These are phyloP conservation scores for Corynorhinus townsendii DNA, from an alignment of 2,113 vertebrate genomes.

Conservation along the genomic window DNA sequence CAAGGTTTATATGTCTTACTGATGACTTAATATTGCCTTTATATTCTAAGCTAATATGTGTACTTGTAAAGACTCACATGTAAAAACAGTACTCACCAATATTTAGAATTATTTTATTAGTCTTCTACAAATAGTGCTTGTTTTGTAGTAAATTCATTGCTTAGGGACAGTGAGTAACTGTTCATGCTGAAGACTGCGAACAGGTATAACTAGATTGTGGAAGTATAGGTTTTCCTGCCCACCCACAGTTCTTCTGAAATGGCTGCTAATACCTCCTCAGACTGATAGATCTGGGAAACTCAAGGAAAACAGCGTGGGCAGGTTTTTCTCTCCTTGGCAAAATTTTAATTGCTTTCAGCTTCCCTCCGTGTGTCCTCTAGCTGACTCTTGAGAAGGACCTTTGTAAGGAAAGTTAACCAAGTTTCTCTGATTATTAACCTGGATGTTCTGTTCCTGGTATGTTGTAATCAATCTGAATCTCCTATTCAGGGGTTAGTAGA, in stretches of 20 bases:
- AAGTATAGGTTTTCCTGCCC: background rate
- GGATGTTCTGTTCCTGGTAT: background rate
- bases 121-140: background rate
- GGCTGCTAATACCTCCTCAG: background rate
- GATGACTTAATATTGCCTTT: slow-evolving; percentile 4
- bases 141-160: slow-evolving; percentile 3
- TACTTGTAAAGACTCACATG: background rate
- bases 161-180: background rate
- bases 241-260: background rate
- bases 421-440: background rate
- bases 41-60: background rate
- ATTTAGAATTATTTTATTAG: slow-evolving; percentile 40
- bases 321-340: background rate
- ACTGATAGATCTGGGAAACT: background rate
- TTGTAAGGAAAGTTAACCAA: background rate
- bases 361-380: background rate
- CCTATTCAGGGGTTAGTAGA: background rate
- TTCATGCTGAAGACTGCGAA: background rate
- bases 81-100: background rate
- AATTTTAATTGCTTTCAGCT: background rate
- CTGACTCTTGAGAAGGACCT: background rate
- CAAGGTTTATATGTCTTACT: background rate
- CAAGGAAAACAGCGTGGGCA: background rate
- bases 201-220: background rate
- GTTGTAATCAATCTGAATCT: background rate